Percentiles rank a stretch among this genome's conserved stretches.
These are phyloP conservation scores for Clistopyga incitator DNA, from an alignment of 2,888 invertebrate species.

Conservation along the genomic window DNA sequence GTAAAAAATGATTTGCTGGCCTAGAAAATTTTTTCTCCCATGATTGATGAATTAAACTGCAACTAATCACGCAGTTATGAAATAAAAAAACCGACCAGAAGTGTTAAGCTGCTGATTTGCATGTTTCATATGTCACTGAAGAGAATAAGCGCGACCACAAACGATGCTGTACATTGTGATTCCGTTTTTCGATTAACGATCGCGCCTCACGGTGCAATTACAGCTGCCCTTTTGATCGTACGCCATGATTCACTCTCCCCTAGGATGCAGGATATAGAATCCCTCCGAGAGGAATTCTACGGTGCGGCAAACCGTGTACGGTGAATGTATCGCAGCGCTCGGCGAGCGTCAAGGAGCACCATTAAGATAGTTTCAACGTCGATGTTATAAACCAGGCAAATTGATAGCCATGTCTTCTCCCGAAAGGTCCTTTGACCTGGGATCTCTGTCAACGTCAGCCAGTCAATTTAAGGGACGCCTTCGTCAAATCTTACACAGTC, in stretches of 20 bases:
- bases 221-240: constrained; percentile 28
- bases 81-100: constrained; percentile 16
- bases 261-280: not conserved
- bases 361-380: constrained; percentile 33
- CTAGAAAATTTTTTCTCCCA: not conserved
- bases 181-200: constrained; percentile 42
- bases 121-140: not conserved
- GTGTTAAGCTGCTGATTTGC: constrained; percentile 20
- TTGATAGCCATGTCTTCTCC: constrained; percentile 31
- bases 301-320: constrained; percentile 9
- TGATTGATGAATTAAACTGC: constrained; percentile 12
- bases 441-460: constrained; percentile 20
- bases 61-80: not conserved
- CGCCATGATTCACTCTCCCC: constrained; percentile 45
- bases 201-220: constrained; percentile 42
- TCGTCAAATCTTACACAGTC: not conserved
- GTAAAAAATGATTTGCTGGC: not conserved
- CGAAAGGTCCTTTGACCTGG: constrained; percentile 34
- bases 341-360: constrained; percentile 13
- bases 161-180: constrained; percentile 35
- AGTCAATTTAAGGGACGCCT: not conserved
- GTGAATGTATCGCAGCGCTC: constrained; percentile 14
- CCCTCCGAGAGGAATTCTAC: constrained; percentile 2
- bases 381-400: constrained; percentile 23
- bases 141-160: not conserved